phyloP scores from a whole-genome alignment of 2,888 invertebrate genomes.

The Eristalinus sepulchralis region DNA sequence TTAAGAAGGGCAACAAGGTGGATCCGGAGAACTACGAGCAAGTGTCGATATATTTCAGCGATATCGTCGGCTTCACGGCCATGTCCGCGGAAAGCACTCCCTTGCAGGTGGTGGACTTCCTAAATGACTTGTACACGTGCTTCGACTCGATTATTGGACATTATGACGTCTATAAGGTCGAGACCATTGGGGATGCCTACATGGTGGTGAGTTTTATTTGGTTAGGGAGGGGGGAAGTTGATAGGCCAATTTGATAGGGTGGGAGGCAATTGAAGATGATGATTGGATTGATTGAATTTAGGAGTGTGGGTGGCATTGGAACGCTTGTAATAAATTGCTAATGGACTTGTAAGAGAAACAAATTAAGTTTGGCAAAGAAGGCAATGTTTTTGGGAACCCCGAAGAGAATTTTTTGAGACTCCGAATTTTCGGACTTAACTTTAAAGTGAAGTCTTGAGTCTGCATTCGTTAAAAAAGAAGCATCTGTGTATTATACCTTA shows the following conservation, averaged over 20 bases:
- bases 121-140: conserved; percentile 96
- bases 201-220: conserved; percentile 87
- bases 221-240: neutral
- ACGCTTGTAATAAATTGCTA: neutral
- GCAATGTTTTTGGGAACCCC: neutral
- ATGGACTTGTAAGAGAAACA: neutral
- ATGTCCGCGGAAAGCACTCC: conserved; percentile 96
- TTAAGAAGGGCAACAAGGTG: conserved; percentile 94
- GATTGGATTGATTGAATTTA: neutral
- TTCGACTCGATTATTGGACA: conserved; percentile 97
- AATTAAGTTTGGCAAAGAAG: no score
- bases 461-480: no score
- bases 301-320: neutral
- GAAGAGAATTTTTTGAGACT: neutral
- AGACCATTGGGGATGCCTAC: conserved; percentile 95
- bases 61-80: conserved; percentile 95
- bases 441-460: no score
- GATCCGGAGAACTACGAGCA: conserved; percentile 95
- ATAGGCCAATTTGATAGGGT: neutral
- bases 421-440: neutral
- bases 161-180: conserved; percentile 96
- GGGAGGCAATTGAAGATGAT: neutral
- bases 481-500: no score
- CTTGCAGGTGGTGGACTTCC: conserved; percentile 93
- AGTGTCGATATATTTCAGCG: conserved; percentile 95